phyloP scores from a whole-genome alignment of 1,140 invertebrate genomes.

The Campoletis sonorensis region DNA sequence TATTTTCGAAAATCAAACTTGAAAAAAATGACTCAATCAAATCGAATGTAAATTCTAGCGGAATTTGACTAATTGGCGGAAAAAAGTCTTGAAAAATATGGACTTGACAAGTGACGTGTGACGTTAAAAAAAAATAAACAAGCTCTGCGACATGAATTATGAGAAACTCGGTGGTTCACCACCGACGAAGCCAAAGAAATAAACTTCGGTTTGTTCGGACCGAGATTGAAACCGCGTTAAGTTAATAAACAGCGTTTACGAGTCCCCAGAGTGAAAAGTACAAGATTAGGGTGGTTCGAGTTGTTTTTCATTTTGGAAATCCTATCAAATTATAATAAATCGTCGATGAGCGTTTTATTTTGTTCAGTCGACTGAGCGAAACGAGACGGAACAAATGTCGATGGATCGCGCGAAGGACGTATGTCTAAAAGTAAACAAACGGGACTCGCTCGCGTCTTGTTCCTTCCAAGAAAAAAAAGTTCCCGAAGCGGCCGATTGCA shows the following conservation, averaged over 20 bases:
- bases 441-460: too few relatives aligned
- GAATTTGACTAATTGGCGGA: not conserved
- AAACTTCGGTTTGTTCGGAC: not conserved
- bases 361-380: too few relatives aligned
- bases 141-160: not conserved
- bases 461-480: too few relatives aligned
- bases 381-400: too few relatives aligned
- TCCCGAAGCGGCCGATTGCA: too few relatives aligned
- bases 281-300: not conserved
- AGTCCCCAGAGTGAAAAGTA: not conserved
- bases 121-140: not conserved
- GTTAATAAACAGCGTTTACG: not conserved
- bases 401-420: too few relatives aligned
- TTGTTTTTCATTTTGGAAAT: not conserved
- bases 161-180: not conserved
- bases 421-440: too few relatives aligned
- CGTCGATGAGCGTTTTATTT: too few relatives aligned
- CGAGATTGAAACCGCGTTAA: not conserved
- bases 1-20: too few relatives aligned
- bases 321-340: too few relatives aligned
- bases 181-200: not conserved
- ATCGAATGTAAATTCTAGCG: not conserved
- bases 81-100: not conserved
- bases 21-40: too few relatives aligned
- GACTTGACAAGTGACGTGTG: not conserved